phyloP scores from a whole-genome alignment of 2,888 invertebrate species.

The Chrysodeixis includens region DNA sequence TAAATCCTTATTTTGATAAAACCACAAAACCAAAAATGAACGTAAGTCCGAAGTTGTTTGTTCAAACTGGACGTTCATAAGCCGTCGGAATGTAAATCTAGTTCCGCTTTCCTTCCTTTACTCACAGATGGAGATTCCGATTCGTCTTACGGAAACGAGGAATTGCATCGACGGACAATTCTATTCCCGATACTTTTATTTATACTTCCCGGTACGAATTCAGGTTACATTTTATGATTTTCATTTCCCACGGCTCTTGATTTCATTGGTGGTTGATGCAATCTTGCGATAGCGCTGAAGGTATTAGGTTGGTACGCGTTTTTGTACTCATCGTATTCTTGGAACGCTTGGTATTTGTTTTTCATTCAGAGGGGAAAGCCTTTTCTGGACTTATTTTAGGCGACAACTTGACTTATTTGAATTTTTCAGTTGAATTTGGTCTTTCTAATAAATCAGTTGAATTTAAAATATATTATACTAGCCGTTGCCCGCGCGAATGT shows the following conservation, averaged over 20 bases:
- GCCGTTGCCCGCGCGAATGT: too few relatives aligned
- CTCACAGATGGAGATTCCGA: conserved; percentile 65
- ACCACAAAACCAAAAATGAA: conserved; percentile 72
- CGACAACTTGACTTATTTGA: too few relatives aligned
- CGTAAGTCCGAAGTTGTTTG: conserved; percentile 69
- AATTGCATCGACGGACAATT: conserved; percentile 74
- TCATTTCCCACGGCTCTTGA: conserved; percentile 39
- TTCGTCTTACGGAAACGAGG: conserved; percentile 72
- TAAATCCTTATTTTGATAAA: too few relatives aligned
- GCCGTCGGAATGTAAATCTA: conserved; percentile 80
- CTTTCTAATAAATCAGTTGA: too few relatives aligned
- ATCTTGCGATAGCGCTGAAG: not conserved
- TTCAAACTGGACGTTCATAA: conserved; percentile 66
- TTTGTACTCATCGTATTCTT: not conserved
- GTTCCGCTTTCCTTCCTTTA: conserved; percentile 58
- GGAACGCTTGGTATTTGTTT: not conserved
- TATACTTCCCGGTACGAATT: conserved; percentile 60
- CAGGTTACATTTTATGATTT: conserved; percentile 53
- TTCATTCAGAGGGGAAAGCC: not conserved
- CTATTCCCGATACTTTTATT: conserved; percentile 69
- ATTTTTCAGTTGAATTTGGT: too few relatives aligned
- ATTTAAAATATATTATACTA: too few relatives aligned
- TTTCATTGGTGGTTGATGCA: conserved; percentile 45
- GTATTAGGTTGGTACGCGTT: not conserved
- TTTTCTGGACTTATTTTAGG: too few relatives aligned